Base-by-base conservation (phyloP, 2,888 invertebrate genomes). In the Cantharis rustica region DNA sequence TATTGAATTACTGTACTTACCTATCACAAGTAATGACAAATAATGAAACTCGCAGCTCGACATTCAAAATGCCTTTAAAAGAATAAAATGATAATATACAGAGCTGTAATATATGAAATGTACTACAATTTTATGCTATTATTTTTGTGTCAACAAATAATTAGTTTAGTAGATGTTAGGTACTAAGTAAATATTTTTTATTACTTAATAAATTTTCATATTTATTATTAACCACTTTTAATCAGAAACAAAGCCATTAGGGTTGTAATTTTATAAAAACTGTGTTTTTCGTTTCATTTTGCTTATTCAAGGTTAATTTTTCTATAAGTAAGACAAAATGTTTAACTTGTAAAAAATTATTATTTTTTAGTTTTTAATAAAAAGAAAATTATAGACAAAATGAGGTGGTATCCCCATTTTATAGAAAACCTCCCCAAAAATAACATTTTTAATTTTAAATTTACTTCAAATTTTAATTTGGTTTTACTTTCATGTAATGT, bases 1-100 rank as follows among this genome's bases (percentile, higher is more conserved):
- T 73, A 76, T 76, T 73, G 69, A 74, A 66, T 76, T 73, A 76
- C 73, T 69, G 27, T 47, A 47, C 47, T 47, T 47, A 47, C 47
- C 47, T 47, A 47, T 47, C 47, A 47, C 47, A 47, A 47, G 47
- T 47, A 47, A 47, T 47, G 47, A 47, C n/a, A 47, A 31, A 47
- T 47, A 47, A 47, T 47, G 1, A 47, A 47, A 47, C 47, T 47
- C 47, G n/a, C 47, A 7, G n/a, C 47, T 47, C 47, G 47, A 47
- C 47, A 47, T 47, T 47, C 47, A 47, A n/a, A 47, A 47, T 7
- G n/a, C 47, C 47, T 47, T 47, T 47, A 47, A 47, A 9, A 47
- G 47, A 47, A 47, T 2, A 27, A 10, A n/a, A 47, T 47, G n/a
- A 47, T 47, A 47, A 47, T 47, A 47, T 47, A 47, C 47, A n/a